A percentile compares a stretch with the other conserved stretches of the same genome.
Conservation (phyloP, 2,797 vertebrate genomes). For the Sebastes iracundus region DNA sequence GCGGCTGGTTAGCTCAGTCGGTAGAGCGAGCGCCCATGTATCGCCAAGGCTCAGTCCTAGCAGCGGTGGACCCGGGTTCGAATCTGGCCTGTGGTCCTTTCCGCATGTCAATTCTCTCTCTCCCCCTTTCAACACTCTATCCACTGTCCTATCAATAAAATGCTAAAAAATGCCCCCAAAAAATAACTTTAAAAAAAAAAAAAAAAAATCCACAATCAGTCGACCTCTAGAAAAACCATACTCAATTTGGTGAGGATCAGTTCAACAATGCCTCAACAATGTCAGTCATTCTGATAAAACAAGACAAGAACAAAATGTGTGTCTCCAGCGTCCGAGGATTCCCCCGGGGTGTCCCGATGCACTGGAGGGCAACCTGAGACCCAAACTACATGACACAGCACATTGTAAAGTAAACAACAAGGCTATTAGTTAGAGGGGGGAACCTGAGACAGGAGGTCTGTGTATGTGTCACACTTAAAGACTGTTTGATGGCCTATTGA, state of each 20-base stretch:
- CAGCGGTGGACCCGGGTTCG: too few relatives aligned
- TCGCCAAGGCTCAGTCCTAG: too few relatives aligned
- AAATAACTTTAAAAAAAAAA: too few relatives aligned
- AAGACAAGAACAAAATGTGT: background rate
- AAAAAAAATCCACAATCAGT: too few relatives aligned
- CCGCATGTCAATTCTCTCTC: too few relatives aligned
- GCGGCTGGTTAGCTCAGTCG: too few relatives aligned
- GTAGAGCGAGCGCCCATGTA: too few relatives aligned
- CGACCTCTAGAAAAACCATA: background rate
- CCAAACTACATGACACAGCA: slow-evolving; percentile 79
- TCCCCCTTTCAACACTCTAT: too few relatives aligned
- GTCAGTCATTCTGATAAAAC: background rate
- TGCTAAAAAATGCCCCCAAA: too few relatives aligned
- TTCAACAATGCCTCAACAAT: background rate
- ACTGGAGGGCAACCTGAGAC: slow-evolving; percentile 49
- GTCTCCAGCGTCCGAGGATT: slow-evolving; percentile 12
- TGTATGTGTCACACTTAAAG: slow-evolving; percentile 79
- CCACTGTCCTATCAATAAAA: too few relatives aligned
- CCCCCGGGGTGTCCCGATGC: slow-evolving; percentile 25
- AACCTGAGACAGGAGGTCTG: slow-evolving; percentile 77
- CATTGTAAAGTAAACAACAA: slow-evolving; percentile 90
- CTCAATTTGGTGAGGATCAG: background rate
- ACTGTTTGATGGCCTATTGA: slow-evolving; percentile 88
- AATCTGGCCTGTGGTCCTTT: too few relatives aligned
- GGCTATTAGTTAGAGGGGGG: slow-evolving; percentile 87